Percentiles rank a stretch among this genome's conserved stretches.
Conservation (phyloP, 2,113 vertebrate species). For the Platanista minor region DNA sequence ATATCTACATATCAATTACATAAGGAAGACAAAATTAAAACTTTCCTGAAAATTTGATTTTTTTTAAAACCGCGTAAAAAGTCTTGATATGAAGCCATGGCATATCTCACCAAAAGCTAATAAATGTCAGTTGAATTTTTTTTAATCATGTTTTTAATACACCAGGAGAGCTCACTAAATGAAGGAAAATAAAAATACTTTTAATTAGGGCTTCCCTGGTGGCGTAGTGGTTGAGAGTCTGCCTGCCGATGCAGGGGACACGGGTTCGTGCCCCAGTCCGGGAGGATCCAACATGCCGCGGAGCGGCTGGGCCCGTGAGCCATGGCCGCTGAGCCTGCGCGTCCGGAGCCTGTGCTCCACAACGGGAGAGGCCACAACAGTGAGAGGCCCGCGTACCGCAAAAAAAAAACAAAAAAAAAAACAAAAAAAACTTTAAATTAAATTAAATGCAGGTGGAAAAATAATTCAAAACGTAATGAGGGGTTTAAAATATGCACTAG, state of each 20-base stretch:
- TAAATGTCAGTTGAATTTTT: neutral
- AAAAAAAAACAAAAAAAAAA: too few species aligned
- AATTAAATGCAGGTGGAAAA: neutral
- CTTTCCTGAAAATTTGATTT: neutral
- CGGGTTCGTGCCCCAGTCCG: too few species aligned
- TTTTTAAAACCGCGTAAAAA: neutral
- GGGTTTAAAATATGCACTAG: neutral
- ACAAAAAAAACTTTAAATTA: neutral
- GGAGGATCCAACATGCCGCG: too few species aligned
- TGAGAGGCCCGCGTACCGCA: too few species aligned
- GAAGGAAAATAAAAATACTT: neutral
- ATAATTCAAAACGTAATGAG: neutral
- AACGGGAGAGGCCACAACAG: too few species aligned
- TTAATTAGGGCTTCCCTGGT: too few species aligned
- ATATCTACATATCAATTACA: neutral
- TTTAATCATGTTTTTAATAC: neutral
- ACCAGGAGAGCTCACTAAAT: neutral
- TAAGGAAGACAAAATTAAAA: neutral
- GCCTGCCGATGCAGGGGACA: too few species aligned
- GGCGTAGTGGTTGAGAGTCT: too few species aligned
- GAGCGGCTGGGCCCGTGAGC: too few species aligned
- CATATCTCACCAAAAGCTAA: neutral
- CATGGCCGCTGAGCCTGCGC: too few species aligned
- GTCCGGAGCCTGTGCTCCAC: too few species aligned
- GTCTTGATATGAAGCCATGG: neutral